Base-by-base conservation (phyloP, 2,797 vertebrate genomes). In the Halcyon smyrnensis region DNA sequence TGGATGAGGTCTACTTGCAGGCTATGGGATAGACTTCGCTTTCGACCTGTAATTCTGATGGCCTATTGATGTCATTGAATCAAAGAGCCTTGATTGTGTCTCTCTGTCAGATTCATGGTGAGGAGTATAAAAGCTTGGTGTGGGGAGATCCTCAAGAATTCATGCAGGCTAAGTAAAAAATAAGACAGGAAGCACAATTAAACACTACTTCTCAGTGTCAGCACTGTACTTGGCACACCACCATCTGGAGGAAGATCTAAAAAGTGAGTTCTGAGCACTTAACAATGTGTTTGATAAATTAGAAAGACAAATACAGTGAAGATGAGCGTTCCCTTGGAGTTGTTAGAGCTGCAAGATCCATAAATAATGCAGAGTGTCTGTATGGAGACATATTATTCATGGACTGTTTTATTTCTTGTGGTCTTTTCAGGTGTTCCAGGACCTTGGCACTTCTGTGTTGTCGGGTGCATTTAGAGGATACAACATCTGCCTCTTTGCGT, bases 401-500 rank as follows among this genome's bases (percentile, higher is more conserved):
- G 13, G 14, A 6, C 19, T 77, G 6, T 24, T 84, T 84, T 70
- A 12, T 80, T 32, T 95, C 43, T 94, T 84, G 91, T 91, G 64
- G 18, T 95, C 89, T 57, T 97, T 97, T 32, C 97, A 99, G 99
- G 98, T 99, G 94, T 99, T 99, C 97, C 99, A 99, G 97, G 99
- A 99, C 95, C 98, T 99, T 97, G 99, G 99, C 41, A 98, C 98
- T 90, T 99, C 98, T 24, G 99, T 99, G 64, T 97, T 99, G 81
- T 98, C 99, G 0, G 99, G 98, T 95, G 99, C 99, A 19, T 98
- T 98, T 25, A 98, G 98, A 97, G 99, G 99, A 81, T 99, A 99
- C 97, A 99, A 99, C 28, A 99, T 99, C 94, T 99, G 99, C 95
- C 98, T 99, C 85, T 99, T 99, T 98, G 99, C 99, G 10, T 99